These are phyloP conservation scores for Hypothenemus hampei DNA, from an alignment of 1,140 invertebrate genomes.

Conservation along the genomic window DNA sequence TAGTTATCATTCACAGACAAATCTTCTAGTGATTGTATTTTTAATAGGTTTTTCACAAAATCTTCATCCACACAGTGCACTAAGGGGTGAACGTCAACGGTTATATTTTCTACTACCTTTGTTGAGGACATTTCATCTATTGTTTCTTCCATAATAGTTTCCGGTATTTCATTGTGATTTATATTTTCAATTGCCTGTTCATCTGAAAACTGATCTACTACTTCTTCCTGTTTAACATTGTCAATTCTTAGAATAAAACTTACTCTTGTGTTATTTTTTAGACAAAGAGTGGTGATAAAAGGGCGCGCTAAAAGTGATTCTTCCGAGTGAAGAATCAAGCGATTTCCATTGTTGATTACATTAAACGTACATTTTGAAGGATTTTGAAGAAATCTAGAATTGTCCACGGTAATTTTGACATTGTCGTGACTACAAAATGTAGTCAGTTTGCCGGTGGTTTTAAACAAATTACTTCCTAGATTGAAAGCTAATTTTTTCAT, in stretches of 20 bases:
- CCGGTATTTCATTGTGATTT: not conserved
- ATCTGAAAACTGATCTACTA: not conserved
- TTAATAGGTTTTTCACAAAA: conserved; percentile 1
- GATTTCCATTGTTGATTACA: conserved; percentile 21
- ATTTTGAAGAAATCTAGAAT: conserved; percentile 24
- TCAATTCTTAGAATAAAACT: conserved; percentile 13
- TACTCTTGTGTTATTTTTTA: conserved; percentile 26
- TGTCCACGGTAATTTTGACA: conserved; percentile 32
- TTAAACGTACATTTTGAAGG: conserved; percentile 24
- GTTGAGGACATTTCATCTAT: not conserved
- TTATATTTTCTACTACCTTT: not conserved
- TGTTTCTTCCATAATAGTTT: not conserved
- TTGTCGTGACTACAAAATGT: conserved; percentile 33
- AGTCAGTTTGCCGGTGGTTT: conserved; percentile 28
- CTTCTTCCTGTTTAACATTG: not conserved
- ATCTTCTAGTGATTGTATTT: not conserved
- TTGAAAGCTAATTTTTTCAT: conserved; percentile 26
- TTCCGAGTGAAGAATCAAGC: conserved; percentile 18
- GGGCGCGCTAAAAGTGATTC: conserved; percentile 10
- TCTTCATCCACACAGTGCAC: conserved; percentile 17
- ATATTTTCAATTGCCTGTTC: not conserved
- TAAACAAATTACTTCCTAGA: conserved; percentile 22
- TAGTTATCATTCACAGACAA: conserved; percentile 2
- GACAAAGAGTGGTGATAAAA: not conserved
- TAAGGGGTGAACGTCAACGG: conserved; percentile 4